These are phyloP conservation scores for Xylota segnis DNA, from an alignment of 2,888 invertebrate genomes.

Conservation along the genomic window DNA sequence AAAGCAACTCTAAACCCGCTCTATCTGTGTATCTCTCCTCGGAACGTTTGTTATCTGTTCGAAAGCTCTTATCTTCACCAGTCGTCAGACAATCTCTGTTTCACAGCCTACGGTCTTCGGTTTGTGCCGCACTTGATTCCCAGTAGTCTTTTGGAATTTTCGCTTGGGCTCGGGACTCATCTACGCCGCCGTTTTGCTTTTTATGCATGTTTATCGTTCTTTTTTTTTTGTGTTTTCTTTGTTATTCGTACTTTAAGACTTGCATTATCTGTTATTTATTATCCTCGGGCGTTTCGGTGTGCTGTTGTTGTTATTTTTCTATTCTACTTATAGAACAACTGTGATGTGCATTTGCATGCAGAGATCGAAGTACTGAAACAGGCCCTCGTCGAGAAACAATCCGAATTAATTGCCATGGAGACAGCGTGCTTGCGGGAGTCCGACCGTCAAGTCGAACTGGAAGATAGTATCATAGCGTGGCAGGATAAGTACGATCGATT, in stretches of 20 bases:
- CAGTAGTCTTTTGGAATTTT: slow-evolving; percentile 72
- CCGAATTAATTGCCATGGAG: slow-evolving; percentile 94
- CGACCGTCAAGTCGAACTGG: slow-evolving; percentile 90
- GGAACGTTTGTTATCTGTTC: slow-evolving; percentile 53
- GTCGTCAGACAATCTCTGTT: slow-evolving; percentile 59
- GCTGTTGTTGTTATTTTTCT: slow-evolving; percentile 49
- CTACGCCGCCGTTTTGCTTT: slow-evolving; percentile 27
- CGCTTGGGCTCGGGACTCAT: slow-evolving; percentile 47
- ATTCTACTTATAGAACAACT: slow-evolving; percentile 79
- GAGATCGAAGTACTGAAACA: slow-evolving; percentile 95
- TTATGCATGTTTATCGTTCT: slow-evolving; percentile 41
- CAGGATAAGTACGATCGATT: slow-evolving; percentile 97
- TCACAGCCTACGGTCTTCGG: slow-evolving; percentile 26
- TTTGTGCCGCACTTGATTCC: slow-evolving; percentile 36
- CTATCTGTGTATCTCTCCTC: slow-evolving; percentile 39
- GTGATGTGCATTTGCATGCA: slow-evolving; percentile 90
- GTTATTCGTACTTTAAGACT: slow-evolving; percentile 41
- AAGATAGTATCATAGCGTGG: slow-evolving; percentile 94
- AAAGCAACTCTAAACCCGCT: slow-evolving; percentile 36
- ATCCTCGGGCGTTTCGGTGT: slow-evolving; percentile 63
- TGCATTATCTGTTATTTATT: slow-evolving; percentile 64
- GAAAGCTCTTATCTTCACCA: slow-evolving; percentile 53
- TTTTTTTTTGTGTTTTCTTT: slow-evolving; percentile 35
- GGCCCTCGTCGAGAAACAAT: slow-evolving; percentile 91
- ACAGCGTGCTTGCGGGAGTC: slow-evolving; percentile 93